These are phyloP conservation scores for Probosciger aterrimus DNA, from an alignment of 2,113 vertebrate species.

Conservation along the genomic window DNA sequence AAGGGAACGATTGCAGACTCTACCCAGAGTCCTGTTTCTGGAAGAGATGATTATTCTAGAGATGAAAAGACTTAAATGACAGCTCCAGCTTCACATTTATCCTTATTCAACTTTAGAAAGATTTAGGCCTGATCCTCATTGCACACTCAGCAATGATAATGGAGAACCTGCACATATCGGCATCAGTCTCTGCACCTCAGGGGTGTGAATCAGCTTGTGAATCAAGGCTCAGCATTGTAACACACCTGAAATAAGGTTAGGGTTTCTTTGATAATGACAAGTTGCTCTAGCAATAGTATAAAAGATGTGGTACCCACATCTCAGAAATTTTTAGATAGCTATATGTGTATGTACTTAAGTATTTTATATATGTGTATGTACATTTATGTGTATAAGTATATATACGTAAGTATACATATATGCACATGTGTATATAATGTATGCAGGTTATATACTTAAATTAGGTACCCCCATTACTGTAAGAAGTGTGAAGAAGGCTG, in stretches of 20 bases:
- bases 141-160: accelerated
- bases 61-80: background rate
- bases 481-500: background rate
- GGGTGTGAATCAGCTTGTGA: background rate
- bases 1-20: background rate
- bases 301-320: background rate
- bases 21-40: background rate
- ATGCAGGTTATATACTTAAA: background rate
- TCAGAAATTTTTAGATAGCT: background rate
- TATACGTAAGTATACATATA: background rate
- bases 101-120: background rate
- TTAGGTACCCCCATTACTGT: background rate
- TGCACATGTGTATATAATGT: background rate
- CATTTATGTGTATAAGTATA: background rate
- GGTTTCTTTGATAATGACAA: background rate
- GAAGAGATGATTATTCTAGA: background rate
- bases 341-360: background rate
- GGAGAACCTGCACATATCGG: accelerated
- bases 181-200: background rate
- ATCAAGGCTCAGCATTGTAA: background rate
- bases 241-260: background rate
- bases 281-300: background rate
- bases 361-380: background rate
- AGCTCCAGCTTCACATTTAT: background rate
- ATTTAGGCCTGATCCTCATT: background rate